Percentiles rank a stretch among this genome's conserved stretches.
Conservation (phyloP, 2,888 invertebrate genomes). For the Meta bourneti region DNA sequence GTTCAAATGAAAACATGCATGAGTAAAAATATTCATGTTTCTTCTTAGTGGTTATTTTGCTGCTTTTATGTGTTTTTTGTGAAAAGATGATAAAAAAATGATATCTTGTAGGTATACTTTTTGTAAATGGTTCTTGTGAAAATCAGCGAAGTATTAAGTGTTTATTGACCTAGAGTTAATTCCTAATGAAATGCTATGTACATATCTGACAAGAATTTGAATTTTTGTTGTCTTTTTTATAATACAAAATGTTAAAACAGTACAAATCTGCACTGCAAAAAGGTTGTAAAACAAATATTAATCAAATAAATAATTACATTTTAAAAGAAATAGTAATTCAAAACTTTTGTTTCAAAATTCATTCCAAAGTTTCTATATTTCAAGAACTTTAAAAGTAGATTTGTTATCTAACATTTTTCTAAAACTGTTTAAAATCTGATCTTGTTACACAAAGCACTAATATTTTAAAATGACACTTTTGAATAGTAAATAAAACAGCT, state of each 20-base stretch:
- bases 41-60: background rate
- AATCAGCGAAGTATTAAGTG: conserved; percentile 51
- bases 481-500: no score
- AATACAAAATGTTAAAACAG: background rate
- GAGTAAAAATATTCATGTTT: background rate
- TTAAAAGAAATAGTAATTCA: no score
- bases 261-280: background rate
- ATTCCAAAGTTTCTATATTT: no score
- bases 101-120: conserved; percentile 49
- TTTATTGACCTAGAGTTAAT: conserved; percentile 66
- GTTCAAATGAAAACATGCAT: background rate
- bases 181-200: conserved; percentile 69
- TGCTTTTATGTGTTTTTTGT: conserved; percentile 45
- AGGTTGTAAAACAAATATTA: background rate
- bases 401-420: no score
- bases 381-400: no score
- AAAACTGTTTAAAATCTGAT: no score
- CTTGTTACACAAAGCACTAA: no score
- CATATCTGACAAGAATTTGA: conserved; percentile 49
- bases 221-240: conserved; percentile 15
- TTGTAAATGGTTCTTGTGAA: conserved; percentile 69
- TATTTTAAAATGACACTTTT: no score
- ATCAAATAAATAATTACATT: no score
- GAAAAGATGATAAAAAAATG: background rate
- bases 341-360: no score